Conservation (phyloP, 2,113 vertebrate species). For the Hemicordylus capensis region DNA sequence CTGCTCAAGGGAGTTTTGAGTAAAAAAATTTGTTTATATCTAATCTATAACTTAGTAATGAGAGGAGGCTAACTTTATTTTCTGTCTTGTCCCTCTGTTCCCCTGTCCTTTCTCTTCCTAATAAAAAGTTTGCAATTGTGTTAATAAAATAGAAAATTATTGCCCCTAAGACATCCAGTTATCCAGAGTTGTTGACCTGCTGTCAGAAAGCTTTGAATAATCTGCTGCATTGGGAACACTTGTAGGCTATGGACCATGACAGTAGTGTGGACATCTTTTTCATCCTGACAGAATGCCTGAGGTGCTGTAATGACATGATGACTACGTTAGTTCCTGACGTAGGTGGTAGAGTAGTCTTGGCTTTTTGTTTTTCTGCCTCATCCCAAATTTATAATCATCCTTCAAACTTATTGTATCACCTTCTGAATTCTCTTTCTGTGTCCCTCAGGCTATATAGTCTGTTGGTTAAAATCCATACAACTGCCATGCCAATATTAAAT, state of each 20-base stretch:
- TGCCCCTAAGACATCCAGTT: conserved; percentile 61
- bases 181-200: conserved; percentile 64
- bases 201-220: conserved; percentile 57
- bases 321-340: conserved; percentile 67
- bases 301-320: conserved; percentile 47
- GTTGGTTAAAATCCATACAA: conserved; percentile 67
- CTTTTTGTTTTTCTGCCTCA: conserved; percentile 64
- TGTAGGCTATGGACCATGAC: conserved; percentile 62
- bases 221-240: conserved; percentile 66
- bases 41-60: conserved; percentile 54
- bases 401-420: conserved; percentile 63
- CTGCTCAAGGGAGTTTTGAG: conserved; percentile 52
- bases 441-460: conserved; percentile 56
- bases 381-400: conserved; percentile 61
- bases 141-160: conserved; percentile 65
- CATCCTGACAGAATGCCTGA: conserved; percentile 46
- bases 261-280: conserved; percentile 53
- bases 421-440: conserved; percentile 59
- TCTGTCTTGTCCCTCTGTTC: conserved; percentile 56
- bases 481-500: conserved; percentile 75
- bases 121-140: conserved; percentile 70
- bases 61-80: conserved; percentile 73
- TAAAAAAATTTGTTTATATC: no score
- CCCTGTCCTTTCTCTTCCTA: conserved; percentile 58
- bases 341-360: conserved; percentile 52